Evolutionary conservation across 2,888 invertebrate species (phyloP).

Genomic region (Siphlonurus alternatus): DNA sequence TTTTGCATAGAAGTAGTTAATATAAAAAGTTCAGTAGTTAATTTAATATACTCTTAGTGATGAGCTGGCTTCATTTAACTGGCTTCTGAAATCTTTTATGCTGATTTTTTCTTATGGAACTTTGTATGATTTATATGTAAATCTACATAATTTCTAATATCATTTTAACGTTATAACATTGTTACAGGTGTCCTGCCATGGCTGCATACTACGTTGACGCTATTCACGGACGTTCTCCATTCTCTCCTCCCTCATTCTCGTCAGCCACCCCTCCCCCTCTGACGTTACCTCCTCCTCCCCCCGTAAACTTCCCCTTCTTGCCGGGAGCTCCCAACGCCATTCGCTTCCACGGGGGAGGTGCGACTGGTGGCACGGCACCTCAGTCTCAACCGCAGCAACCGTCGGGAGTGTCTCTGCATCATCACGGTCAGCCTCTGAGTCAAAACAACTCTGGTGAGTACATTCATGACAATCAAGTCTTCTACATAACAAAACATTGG

Average conservation of each 20-base stretch:
- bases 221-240: not conserved
- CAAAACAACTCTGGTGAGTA: constrained; percentile 16
- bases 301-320: not conserved
- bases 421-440: constrained; percentile 17
- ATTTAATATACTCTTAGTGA: too few relatives aligned
- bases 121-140: too few relatives aligned
- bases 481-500: too few relatives aligned
- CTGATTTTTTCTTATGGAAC: too few relatives aligned
- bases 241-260: not conserved
- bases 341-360: not conserved
- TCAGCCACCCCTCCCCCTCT: not conserved
- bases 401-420: constrained; percentile 2
- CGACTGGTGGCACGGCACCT: not conserved
- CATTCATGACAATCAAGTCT: constrained; percentile 9
- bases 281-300: not conserved
- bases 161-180: not conserved
- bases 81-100: too few relatives aligned
- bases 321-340: not conserved
- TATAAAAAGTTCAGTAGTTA: too few relatives aligned
- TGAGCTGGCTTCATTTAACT: too few relatives aligned
- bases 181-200: not conserved
- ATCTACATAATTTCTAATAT: too few relatives aligned
- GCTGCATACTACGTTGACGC: not conserved
- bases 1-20: too few relatives aligned
- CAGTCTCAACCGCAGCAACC: not conserved